A percentile compares a stretch with the other conserved stretches of the same genome.
phyloP scores from a whole-genome alignment of 1,140 invertebrate genomes.

The Halictus rubicundus region DNA sequence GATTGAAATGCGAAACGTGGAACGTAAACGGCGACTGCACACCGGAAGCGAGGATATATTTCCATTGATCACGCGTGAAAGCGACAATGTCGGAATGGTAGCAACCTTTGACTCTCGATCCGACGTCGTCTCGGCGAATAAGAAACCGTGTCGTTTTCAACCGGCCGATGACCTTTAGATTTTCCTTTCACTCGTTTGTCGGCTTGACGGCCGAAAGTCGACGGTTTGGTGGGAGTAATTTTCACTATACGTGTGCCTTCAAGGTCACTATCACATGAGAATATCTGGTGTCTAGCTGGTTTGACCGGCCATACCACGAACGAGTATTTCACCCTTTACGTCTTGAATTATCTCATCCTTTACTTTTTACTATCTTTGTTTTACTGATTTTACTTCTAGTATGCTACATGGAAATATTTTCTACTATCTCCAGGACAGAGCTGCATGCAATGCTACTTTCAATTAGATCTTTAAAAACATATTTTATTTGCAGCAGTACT shows the following conservation, averaged over 20 bases:
- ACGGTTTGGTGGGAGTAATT: slow-evolving; percentile 39
- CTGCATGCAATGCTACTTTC: too few species aligned
- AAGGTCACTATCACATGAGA: slow-evolving; percentile 18
- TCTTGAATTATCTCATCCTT: too few species aligned
- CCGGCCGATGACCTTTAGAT: slow-evolving; percentile 58
- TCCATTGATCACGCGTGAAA: slow-evolving; percentile 37
- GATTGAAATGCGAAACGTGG: not conserved
- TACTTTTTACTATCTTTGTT: too few species aligned
- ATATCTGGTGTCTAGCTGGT: not conserved
- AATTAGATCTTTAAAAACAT: too few species aligned
- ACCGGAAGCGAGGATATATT: slow-evolving; percentile 7
- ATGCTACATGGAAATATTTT: too few species aligned
- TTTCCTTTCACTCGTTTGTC: slow-evolving; percentile 63
- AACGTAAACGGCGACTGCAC: not conserved
- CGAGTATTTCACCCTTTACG: not conserved
- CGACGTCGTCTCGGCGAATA: slow-evolving; percentile 46
- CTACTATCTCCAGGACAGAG: too few species aligned
- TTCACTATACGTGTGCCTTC: slow-evolving; percentile 12
- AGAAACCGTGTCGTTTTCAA: slow-evolving; percentile 56
- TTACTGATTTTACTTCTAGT: too few species aligned
- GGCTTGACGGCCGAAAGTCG: slow-evolving; percentile 51
- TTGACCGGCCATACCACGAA: not conserved
- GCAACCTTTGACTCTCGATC: slow-evolving; percentile 55
- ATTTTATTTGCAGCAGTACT: too few species aligned
- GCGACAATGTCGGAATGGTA: slow-evolving; percentile 51